Percentiles rank a stretch among this genome's conserved stretches.
Evolutionary conservation across 2,113 vertebrate species (phyloP).

Genomic region (Oncorhynchus nerka): DNA sequence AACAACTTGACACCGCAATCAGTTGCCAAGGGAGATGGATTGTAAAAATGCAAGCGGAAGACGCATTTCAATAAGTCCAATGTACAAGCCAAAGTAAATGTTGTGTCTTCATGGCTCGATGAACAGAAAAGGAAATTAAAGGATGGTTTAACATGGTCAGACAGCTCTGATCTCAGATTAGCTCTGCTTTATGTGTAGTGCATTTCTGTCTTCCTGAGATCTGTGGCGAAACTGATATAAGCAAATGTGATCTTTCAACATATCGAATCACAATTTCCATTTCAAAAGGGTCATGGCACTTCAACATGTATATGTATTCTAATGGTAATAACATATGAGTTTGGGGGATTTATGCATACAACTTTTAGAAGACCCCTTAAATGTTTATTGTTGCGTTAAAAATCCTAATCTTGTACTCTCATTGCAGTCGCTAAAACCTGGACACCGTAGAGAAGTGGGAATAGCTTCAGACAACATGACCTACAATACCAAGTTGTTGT

Average conservation of each 20-base stretch:
- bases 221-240: slow-evolving; percentile 22
- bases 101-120: neutral
- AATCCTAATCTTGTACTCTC: too few species aligned
- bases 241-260: slow-evolving; percentile 35
- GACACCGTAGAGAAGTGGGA: too few species aligned
- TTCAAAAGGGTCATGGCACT: slow-evolving; percentile 27
- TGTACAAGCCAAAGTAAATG: too few species aligned
- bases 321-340: slow-evolving; percentile 39
- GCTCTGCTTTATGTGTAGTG: neutral
- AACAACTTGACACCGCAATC: neutral
- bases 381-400: neutral
- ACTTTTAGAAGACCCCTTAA: slow-evolving; percentile 17
- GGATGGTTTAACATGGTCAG: neutral
- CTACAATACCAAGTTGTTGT: too few species aligned
- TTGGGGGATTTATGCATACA: neutral
- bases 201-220: slow-evolving; percentile 7
- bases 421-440: too few species aligned
- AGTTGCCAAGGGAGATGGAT: neutral
- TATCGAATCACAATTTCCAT: slow-evolving; percentile 26
- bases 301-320: slow-evolving; percentile 17
- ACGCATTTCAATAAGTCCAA: neutral
- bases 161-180: neutral
- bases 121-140: neutral
- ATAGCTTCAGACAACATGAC: too few species aligned
- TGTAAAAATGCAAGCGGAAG: neutral